These are phyloP conservation scores for Mya arenaria DNA, from an alignment of 1,140 invertebrate genomes.

Conservation along the genomic window DNA sequence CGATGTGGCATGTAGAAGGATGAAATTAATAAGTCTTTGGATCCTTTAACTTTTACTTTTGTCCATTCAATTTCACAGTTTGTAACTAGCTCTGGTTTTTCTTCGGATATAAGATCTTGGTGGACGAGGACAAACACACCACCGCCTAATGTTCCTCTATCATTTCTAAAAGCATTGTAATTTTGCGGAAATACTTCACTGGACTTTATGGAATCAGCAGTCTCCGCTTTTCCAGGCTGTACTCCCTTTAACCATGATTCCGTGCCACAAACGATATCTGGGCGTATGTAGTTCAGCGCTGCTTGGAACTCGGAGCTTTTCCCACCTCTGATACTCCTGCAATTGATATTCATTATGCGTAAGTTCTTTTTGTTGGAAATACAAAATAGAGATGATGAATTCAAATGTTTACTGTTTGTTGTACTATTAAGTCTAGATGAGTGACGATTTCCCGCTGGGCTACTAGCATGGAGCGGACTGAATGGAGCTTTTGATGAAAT, in stretches of 20 bases:
- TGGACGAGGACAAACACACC: conserved; percentile 53
- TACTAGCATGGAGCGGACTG: conserved; percentile 36
- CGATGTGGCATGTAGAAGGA: conserved; percentile 52
- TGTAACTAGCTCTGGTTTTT: conserved; percentile 36
- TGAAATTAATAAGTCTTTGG: conserved; percentile 26
- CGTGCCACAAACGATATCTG: conserved; percentile 59
- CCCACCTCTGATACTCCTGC: conserved; percentile 45
- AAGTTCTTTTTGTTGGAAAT: conserved; percentile 20
- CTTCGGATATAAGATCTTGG: conserved; percentile 15
- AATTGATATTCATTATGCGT: conserved; percentile 54
- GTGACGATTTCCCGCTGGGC: neutral
- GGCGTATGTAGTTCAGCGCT: conserved; percentile 49
- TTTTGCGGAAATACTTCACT: conserved; percentile 53
- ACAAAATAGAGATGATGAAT: neutral
- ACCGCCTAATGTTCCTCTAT: conserved; percentile 51
- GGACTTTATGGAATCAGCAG: conserved; percentile 39
- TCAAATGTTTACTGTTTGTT: neutral
- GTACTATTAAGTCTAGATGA: conserved; percentile 6
- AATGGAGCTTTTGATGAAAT: conserved; percentile 3
- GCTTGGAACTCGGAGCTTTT: conserved; percentile 53
- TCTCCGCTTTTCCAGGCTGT: conserved; percentile 35
- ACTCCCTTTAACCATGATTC: conserved; percentile 61
- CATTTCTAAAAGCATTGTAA: conserved; percentile 53
- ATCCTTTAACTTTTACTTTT: conserved; percentile 44
- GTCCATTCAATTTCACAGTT: conserved; percentile 50